phyloP scores from a whole-genome alignment of 2,797 vertebrate species.

The Botia almorhae region DNA sequence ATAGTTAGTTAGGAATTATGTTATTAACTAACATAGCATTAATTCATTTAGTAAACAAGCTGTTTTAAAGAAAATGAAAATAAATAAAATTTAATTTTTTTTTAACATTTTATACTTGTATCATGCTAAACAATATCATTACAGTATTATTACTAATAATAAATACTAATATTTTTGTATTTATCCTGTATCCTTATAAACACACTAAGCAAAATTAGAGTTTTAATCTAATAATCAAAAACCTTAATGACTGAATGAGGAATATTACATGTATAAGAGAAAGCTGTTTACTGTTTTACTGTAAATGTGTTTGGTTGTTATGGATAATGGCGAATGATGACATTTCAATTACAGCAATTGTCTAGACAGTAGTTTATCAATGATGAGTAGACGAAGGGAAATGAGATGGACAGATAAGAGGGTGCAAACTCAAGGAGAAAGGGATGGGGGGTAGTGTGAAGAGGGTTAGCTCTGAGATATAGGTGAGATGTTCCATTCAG shows the following conservation, averaged over 20 bases:
- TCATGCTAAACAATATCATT: too few relatives aligned
- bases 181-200: neutral
- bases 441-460: too few relatives aligned
- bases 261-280: neutral
- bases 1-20: too few relatives aligned
- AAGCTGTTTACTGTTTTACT: neutral
- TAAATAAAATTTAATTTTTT: too few relatives aligned
- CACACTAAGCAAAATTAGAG: neutral
- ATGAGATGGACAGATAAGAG: neutral
- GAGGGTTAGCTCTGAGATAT: too few relatives aligned
- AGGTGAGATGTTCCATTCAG: too few relatives aligned
- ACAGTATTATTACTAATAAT: too few relatives aligned
- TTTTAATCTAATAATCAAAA: neutral
- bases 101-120: too few relatives aligned
- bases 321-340: neutral
- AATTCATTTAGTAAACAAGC: neutral
- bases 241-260: neutral
- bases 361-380: constrained; percentile 7
- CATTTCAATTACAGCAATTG: neutral
- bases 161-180: neutral
- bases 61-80: too few relatives aligned
- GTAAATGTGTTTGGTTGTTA: constrained; percentile 19
- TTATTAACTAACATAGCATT: neutral
- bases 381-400: constrained; percentile 1
- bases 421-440: too few relatives aligned